Conservation (phyloP, 2,888 invertebrate genomes). For the Caenorhabditis doughertyi region DNA sequence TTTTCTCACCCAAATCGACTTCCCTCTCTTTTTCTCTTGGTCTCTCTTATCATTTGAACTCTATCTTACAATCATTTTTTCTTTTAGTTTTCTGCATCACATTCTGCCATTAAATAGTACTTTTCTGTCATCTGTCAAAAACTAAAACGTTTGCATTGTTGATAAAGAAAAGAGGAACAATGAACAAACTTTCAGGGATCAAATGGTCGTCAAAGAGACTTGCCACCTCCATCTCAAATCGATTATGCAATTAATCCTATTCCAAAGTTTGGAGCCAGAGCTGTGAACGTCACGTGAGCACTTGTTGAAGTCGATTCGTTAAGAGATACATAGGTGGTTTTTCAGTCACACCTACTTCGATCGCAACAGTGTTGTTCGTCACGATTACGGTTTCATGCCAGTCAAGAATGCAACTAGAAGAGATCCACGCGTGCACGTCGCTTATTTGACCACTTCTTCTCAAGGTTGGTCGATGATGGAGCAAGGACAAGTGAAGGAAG, state of each 20-base stretch:
- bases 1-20: slow-evolving; percentile 27
- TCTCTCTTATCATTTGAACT: slow-evolving; percentile 19
- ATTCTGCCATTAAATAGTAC: slow-evolving; percentile 26
- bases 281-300: slow-evolving; percentile 80
- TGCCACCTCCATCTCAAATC: slow-evolving; percentile 81
- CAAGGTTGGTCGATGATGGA: slow-evolving; percentile 83
- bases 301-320: slow-evolving; percentile 8
- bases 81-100: slow-evolving; percentile 1
- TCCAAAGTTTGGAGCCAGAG: slow-evolving; percentile 82
- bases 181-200: slow-evolving; percentile 33
- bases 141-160: slow-evolving; percentile 20
- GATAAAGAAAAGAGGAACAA: slow-evolving; percentile 28
- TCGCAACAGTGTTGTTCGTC: slow-evolving; percentile 76
- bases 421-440: slow-evolving; percentile 81
- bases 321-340: neutral
- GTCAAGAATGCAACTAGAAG: slow-evolving; percentile 82
- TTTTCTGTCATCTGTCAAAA: slow-evolving; percentile 22
- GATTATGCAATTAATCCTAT: slow-evolving; percentile 82
- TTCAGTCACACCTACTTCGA: slow-evolving; percentile 81
- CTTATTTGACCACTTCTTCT: slow-evolving; percentile 81
- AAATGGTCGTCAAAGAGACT: slow-evolving; percentile 66
- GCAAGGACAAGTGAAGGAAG: slow-evolving; percentile 80
- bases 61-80: neutral
- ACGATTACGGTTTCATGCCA: slow-evolving; percentile 82
- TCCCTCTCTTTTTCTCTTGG: slow-evolving; percentile 24